Base-by-base conservation (phyloP, 2,888 invertebrate species). In the Bibio marci region DNA sequence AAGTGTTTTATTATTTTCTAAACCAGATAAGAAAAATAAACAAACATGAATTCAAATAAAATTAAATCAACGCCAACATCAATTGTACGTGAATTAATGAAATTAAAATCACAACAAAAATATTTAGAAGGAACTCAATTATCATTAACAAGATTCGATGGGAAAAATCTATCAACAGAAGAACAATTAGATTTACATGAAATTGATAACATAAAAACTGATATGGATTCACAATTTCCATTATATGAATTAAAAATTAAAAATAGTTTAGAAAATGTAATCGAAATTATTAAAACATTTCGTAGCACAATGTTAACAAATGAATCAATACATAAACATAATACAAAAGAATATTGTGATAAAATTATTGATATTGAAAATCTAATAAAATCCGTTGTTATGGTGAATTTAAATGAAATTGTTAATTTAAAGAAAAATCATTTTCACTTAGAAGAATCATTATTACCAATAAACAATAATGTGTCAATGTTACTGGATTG, bases 41-140 rank as follows among this genome's bases (percentile, higher is more conserved):
- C 28, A 28, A 28, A 28, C 4, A 28, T 28, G 28, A n/a, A 28
- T 28, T n/a, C n/a, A n/a, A 28, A 28, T 12, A 10, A 28, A 28
- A 28, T 28, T 5, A 28, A n/a, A 28, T 12, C 19, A 4, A 37
- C 6, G 18, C 18, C 48, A 33, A 61, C 58, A 5, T 47, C 51
- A 27, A 44, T 61, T 14, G 41, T 61, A 2, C 58, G 59, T 33
- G 59, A 61, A 45, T 42, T 61, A 44, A 58, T 56, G 39, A 55
- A 58, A 6, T 49, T 61, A 17, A 61, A 59, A 48, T 52, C 57
- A 1, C 61, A 61, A 44, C 59, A 59, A 49, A 59, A 59, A 48
- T 61, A 59, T 50, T 51, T 61, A 18, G 60, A 61, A 50, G 55
- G 55, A 47, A 54, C 52, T 49, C 59, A 57, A 45, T 44, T 52